phyloP scores from a whole-genome alignment of 2,113 vertebrate genomes.

The Dicaeum eximium region DNA sequence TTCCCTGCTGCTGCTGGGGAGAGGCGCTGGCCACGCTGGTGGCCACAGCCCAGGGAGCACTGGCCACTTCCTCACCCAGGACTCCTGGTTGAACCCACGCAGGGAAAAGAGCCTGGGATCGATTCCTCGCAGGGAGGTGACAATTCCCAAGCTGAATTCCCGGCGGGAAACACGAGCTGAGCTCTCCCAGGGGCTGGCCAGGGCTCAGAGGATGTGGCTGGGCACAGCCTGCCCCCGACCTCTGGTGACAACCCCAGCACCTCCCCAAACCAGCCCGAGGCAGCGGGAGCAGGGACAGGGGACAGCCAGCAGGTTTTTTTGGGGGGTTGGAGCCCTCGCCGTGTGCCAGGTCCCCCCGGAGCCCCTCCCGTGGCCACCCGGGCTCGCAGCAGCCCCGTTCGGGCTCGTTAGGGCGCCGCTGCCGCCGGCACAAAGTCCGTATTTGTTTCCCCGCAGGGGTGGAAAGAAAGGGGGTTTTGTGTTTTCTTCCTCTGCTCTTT shows the following conservation, averaged over 20 bases:
- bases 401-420: slow-evolving; percentile 76
- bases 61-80: rapidly evolving
- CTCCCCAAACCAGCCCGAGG: not conserved
- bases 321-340: not conserved
- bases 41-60: rapidly evolving
- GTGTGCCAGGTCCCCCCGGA: not conserved
- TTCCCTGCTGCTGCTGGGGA: not conserved
- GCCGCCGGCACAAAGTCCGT: slow-evolving; percentile 84
- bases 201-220: rapidly evolving
- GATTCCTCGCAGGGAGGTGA: no score
- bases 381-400: not conserved
- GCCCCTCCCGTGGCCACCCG: not conserved
- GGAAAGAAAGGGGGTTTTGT: slow-evolving; percentile 93
- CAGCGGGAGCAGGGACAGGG: rapidly evolving
- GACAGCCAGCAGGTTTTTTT: not conserved
- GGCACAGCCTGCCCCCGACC: not conserved
- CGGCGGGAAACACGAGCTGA: rapidly evolving
- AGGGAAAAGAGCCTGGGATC: rapidly evolving
- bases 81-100: not conserved
- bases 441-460: slow-evolving; percentile 84
- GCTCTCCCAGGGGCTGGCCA: rapidly evolving
- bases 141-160: rapidly evolving
- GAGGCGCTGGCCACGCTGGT: not conserved
- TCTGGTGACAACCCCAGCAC: not conserved
- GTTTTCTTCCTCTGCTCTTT: slow-evolving; percentile 63